Evolutionary conservation across 2,113 vertebrate species (phyloP).

Genomic region (Ginglymostoma cirratum): DNA sequence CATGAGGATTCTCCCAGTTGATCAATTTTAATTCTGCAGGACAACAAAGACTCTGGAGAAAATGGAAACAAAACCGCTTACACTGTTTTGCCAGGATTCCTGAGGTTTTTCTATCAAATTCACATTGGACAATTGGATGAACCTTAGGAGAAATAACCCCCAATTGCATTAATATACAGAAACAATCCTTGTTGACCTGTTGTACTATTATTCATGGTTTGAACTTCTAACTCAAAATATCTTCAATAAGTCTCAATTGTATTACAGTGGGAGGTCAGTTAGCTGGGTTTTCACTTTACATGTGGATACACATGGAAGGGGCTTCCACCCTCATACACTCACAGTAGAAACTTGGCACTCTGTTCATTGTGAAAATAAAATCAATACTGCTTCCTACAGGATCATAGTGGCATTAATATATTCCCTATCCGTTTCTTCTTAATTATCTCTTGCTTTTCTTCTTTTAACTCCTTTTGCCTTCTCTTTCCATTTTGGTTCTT

Average conservation of each 20-base stretch:
- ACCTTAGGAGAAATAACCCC: not conserved
- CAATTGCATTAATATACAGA: not conserved
- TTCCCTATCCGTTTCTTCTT: not conserved
- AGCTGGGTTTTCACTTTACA: not conserved
- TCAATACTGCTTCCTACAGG: constrained; percentile 18
- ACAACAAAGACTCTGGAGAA: not conserved
- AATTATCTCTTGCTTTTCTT: not conserved
- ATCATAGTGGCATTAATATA: not conserved
- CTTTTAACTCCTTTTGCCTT: not conserved
- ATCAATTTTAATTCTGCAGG: not conserved
- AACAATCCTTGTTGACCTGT: not conserved
- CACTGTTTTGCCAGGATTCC: not conserved
- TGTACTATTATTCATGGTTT: not conserved
- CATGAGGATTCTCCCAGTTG: not conserved
- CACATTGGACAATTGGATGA: not conserved
- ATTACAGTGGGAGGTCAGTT: not conserved
- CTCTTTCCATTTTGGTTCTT: not conserved
- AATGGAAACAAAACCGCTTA: not conserved
- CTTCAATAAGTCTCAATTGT: not conserved
- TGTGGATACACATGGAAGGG: not conserved
- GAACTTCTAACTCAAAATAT: not conserved
- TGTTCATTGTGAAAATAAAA: not conserved
- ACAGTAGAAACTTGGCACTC: not conserved
- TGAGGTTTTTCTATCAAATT: not conserved
- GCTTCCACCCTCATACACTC: not conserved